Base-by-base conservation (phyloP, 2,797 vertebrate genomes). In the Hirundo rustica region DNA sequence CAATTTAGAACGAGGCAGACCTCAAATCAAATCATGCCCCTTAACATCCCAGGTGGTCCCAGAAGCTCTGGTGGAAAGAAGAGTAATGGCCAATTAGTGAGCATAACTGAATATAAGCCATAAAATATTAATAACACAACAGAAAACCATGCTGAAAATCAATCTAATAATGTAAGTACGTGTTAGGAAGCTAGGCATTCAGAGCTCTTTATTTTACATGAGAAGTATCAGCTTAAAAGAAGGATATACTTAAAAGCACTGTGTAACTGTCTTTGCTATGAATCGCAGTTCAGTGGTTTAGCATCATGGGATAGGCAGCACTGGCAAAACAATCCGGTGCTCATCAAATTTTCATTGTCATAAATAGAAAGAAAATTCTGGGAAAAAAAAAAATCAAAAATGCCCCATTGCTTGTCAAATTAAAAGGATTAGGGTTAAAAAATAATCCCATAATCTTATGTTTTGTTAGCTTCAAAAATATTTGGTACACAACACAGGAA, bases 61-160 rank as follows among this genome's bases (percentile, higher is more conserved):
- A 89, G 76, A 62, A 91, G 75, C 72, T 89, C 76, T 72, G 34
- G 58, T 54, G 26, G 68, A 75, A 89, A 88, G 74, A 58, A 80
- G 21, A 16, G 2, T 75, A 87, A 94, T 55, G 72, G 78, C 29
- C 86, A 85, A 80, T 94, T 96, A 91, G 72, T 68, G 68, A 68
- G 68, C 80, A 80, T 74, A 94, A 82, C 15, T 67, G 72, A 93
- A 87, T 29, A 78, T 25, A 36, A 64, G 36, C 22, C 75, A 91
- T 93, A 83, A 96, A 95, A 95, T 89, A 95, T 92, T 92, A 62
- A 96, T 62, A 80, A 93, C 1, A 11, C 40, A 75, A 83, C 8
- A 25, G 22, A 78, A 95, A 88, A 68, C n/a, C 36, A 58, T 13
- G 32, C 61, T 83, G 72, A 45, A 80, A 92, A 58, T 47, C 70